Base-by-base conservation (phyloP, 2,888 invertebrate genomes). In the Acrobasis consociella region DNA sequence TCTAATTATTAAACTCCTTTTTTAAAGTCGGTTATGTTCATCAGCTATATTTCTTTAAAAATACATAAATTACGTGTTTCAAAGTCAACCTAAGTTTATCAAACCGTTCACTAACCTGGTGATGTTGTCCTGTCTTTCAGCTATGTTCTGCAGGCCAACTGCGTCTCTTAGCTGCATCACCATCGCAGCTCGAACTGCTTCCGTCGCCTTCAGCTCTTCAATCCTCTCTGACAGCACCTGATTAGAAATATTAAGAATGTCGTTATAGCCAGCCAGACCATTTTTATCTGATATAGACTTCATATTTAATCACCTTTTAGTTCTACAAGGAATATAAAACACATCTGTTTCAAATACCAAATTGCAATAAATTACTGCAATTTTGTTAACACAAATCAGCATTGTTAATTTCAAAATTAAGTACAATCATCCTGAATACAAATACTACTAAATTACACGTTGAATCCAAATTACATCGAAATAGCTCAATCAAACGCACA, bases 91-190 rank as follows among this genome's bases (percentile, higher is more conserved):
- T 31, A 31, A 31, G 5, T 31, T 31, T 31, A 31, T 31, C 31
- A 31, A 31, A n/a, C n/a, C n/a, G n/a, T n/a, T n/a, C 5, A 22
- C 2, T 2, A 83, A 96, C 96, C 94, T 96, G 72, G 95, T 95
- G 63, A 96, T 95, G 83, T 94, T 94, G 74, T 96, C 95, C 79
- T 96, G 96, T 69, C 95, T 89, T 16, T 94, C 93, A 70, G 95
- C 93, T 64, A 98, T 97, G 62, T 94, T 94, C 67, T 95, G 94
- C 22, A 95, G 92, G 1, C 96, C 96, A 7, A 98, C 94, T 2
- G 96, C 95, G 76, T 97, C 96, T 78, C 98, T 96, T 60, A 98
- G 90, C 81, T 97, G 97, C 90, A 98, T 95, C 13, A 95, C 97
- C 52, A 98, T 93, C 0, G 98, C 97, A 9, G 97, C 96, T 68